These are phyloP conservation scores for Chromis chromis DNA, from an alignment of 2,797 vertebrate genomes.

Conservation along the genomic window DNA sequence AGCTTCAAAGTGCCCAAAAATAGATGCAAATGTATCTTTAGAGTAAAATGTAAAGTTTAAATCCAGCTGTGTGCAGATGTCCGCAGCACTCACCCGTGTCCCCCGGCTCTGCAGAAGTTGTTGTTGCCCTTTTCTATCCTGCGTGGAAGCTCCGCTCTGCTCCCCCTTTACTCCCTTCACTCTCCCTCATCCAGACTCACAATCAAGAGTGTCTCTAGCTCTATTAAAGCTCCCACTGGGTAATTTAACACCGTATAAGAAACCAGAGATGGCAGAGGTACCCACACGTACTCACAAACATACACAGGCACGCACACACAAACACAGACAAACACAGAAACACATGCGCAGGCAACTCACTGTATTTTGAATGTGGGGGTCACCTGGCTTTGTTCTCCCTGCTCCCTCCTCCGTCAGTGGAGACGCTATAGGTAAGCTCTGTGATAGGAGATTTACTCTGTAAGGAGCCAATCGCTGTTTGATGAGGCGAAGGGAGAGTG, in stretches of 20 bases:
- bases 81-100: slow-evolving; percentile 72
- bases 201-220: slow-evolving; percentile 83
- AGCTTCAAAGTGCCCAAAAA: slow-evolving; percentile 8
- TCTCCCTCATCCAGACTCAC: slow-evolving; percentile 77
- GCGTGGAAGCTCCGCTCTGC: slow-evolving; percentile 50
- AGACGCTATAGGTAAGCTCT: slow-evolving; percentile 55
- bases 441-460: slow-evolving; percentile 75
- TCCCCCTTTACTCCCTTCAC: slow-evolving; percentile 66
- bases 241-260: slow-evolving; percentile 84
- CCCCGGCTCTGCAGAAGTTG: slow-evolving; percentile 68
- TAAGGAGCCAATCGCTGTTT: slow-evolving; percentile 75
- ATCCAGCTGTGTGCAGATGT: slow-evolving; percentile 58
- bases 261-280: slow-evolving; percentile 81
- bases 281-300: slow-evolving; percentile 45
- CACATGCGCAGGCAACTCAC: slow-evolving; percentile 49
- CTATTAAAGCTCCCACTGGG: slow-evolving; percentile 86
- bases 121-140: slow-evolving; percentile 55
- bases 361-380: slow-evolving; percentile 75
- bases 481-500: slow-evolving; percentile 70
- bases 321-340: slow-evolving; percentile 38
- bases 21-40: slow-evolving; percentile 13
- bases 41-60: slow-evolving; percentile 19
- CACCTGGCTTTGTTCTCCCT: slow-evolving; percentile 72
- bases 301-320: slow-evolving; percentile 42
- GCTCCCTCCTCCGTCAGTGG: slow-evolving; percentile 60